phyloP scores from a whole-genome alignment of 2,113 vertebrate species.

The Xiphias gladius region DNA sequence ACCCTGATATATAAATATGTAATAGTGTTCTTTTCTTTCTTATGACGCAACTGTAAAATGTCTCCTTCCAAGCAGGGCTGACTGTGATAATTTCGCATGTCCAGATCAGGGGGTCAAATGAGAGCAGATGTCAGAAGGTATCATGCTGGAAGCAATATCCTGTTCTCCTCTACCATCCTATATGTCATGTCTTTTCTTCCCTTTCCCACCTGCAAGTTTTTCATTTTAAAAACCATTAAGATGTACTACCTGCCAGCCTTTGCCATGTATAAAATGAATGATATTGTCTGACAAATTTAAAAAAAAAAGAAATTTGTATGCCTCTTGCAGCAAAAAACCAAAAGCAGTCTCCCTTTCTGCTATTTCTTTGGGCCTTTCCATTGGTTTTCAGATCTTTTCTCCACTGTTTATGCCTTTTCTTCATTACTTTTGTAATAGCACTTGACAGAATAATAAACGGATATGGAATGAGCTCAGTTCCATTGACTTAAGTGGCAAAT shows the following conservation, averaged over 20 bases:
- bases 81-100: conserved; percentile 40
- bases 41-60: conserved; percentile 7
- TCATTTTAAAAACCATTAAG: conserved; percentile 23
- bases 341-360: conserved; percentile 13
- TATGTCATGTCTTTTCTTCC: conserved; percentile 32
- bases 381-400: conserved; percentile 49
- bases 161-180: conserved; percentile 23
- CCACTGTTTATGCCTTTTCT: conserved; percentile 43
- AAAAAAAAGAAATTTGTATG: not conserved
- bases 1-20: not conserved
- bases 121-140: conserved; percentile 50
- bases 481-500: conserved; percentile 55
- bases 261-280: conserved; percentile 19
- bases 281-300: not conserved
- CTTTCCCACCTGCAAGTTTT: conserved; percentile 39
- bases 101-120: conserved; percentile 39
- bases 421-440: conserved; percentile 54
- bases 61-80: conserved; percentile 23
- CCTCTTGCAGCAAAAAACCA: conserved; percentile 5
- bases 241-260: not conserved
- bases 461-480: conserved; percentile 57
- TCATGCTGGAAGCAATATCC: conserved; percentile 41
- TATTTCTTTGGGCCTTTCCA: conserved; percentile 3
- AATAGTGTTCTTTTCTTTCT: not conserved
- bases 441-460: conserved; percentile 60